A percentile compares a stretch with the other conserved stretches of the same genome.
Evolutionary conservation across 92 coral and sea anemone genomes (phyloP).

Genomic region (Palythoa grandis): DNA sequence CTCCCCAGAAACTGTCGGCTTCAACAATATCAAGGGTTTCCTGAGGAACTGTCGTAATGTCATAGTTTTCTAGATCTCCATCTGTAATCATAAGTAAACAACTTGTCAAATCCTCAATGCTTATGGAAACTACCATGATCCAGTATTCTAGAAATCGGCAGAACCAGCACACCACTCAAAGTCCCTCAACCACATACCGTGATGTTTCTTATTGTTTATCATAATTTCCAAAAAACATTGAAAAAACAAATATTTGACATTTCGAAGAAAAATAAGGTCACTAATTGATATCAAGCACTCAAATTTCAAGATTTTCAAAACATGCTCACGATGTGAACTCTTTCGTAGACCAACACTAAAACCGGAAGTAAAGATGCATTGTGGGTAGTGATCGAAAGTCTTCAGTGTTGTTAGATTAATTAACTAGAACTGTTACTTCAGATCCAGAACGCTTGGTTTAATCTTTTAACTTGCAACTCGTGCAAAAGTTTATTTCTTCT

Average conservation of each 20-base stretch:
- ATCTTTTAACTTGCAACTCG: not conserved
- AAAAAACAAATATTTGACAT: too few relatives aligned
- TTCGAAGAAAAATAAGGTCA: too few relatives aligned
- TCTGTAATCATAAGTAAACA: constrained; percentile 52
- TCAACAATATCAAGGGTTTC: constrained; percentile 88
- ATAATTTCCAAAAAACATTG: too few relatives aligned
- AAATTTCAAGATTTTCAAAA: too few relatives aligned
- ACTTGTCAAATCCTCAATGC: not conserved
- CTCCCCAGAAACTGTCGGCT: constrained; percentile 98
- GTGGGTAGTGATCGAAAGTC: not conserved
- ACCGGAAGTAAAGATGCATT: not conserved
- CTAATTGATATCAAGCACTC: too few relatives aligned
- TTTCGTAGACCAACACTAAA: not conserved
- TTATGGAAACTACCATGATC: not conserved
- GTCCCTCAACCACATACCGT: not conserved
- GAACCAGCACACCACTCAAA: too few relatives aligned
- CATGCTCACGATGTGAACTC: not conserved
- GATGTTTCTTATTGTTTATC: not conserved
- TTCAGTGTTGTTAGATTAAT: not conserved
- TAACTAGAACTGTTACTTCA: not conserved
- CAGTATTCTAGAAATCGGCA: not conserved
- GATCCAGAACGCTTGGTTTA: not conserved
- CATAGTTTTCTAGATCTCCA: constrained; percentile 92
- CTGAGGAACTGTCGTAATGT: constrained; percentile 74
- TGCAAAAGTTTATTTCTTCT: too few relatives aligned